Evolutionary conservation across 1,140 invertebrate species (phyloP).

Genomic region (Procambarus clarkii): DNA sequence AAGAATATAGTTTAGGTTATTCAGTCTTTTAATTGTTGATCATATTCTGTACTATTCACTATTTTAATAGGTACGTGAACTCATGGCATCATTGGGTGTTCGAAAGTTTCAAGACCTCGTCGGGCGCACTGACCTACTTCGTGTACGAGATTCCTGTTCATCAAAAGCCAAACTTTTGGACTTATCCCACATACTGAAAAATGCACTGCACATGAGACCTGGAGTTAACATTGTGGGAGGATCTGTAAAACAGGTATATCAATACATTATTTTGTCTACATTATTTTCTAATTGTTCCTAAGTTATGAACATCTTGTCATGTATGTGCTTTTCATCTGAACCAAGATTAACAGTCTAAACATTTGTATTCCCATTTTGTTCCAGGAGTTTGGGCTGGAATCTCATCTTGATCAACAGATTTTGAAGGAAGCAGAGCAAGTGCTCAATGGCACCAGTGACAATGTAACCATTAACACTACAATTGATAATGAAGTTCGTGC

Average conservation of each 20-base stretch:
- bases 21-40: too few species aligned
- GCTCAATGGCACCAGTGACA: conserved; percentile 83
- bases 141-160: conserved; percentile 79
- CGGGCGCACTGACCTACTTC: conserved; percentile 93
- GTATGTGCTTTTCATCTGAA: too few species aligned
- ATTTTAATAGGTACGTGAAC: conserved; percentile 82
- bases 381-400: conserved; percentile 93
- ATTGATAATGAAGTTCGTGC: conserved; percentile 95
- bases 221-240: conserved; percentile 94
- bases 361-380: conserved; percentile 3
- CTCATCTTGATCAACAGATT: conserved; percentile 89
- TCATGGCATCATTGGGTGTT: conserved; percentile 94
- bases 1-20: too few species aligned
- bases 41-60: background rate
- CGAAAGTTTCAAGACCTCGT: conserved; percentile 93
- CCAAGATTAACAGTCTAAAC: background rate
- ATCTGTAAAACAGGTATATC: conserved; percentile 81
- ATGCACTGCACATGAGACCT: conserved; percentile 91
- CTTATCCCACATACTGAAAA: conserved; percentile 89
- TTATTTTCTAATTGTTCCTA: too few species aligned
- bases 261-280: too few species aligned
- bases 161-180: conserved; percentile 91
- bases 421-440: conserved; percentile 86
- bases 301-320: too few species aligned
- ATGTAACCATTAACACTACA: conserved; percentile 85